phyloP scores from a whole-genome alignment of 1,140 invertebrate species.

The Helicorthomorpha holstii region DNA sequence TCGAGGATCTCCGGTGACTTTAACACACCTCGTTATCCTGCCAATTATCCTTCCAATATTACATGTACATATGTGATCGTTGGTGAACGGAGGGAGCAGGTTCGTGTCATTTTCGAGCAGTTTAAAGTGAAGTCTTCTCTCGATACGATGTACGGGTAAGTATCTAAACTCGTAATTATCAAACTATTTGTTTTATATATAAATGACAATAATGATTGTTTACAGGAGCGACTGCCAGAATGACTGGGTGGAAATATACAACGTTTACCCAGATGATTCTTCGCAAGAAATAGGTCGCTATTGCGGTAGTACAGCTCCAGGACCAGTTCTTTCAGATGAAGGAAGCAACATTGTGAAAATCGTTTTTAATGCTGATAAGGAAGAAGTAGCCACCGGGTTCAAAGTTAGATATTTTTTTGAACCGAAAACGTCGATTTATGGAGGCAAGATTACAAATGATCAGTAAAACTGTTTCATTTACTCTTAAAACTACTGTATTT shows the following conservation, averaged over 20 bases:
- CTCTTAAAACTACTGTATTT: not conserved
- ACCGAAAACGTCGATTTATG: constrained; percentile 65
- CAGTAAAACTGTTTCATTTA: not conserved
- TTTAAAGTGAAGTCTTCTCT: constrained; percentile 51
- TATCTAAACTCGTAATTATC: not conserved
- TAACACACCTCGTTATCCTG: constrained; percentile 88
- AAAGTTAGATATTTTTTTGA: constrained; percentile 77
- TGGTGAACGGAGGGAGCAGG: constrained; percentile 70
- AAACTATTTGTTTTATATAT: not conserved
- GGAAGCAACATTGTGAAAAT: constrained; percentile 66
- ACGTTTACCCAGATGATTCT: constrained; percentile 57
- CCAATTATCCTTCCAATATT: constrained; percentile 82
- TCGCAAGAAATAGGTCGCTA: constrained; percentile 69
- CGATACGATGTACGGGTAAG: not conserved
- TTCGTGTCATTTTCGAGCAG: constrained; percentile 78
- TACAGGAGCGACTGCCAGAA: constrained; percentile 46
- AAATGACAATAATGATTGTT: no score
- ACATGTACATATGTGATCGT: constrained; percentile 80
- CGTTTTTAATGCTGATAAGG: constrained; percentile 61
- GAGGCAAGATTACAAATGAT: constrained; percentile 30
- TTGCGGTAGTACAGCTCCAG: constrained; percentile 64
- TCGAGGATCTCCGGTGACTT: constrained; percentile 73
- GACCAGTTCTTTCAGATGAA: constrained; percentile 72
- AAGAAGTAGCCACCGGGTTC: constrained; percentile 73
- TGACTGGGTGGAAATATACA: constrained; percentile 81